Evolutionary conservation across 2,888 invertebrate genomes (phyloP).

Genomic region (Alloplasta piceator): DNA sequence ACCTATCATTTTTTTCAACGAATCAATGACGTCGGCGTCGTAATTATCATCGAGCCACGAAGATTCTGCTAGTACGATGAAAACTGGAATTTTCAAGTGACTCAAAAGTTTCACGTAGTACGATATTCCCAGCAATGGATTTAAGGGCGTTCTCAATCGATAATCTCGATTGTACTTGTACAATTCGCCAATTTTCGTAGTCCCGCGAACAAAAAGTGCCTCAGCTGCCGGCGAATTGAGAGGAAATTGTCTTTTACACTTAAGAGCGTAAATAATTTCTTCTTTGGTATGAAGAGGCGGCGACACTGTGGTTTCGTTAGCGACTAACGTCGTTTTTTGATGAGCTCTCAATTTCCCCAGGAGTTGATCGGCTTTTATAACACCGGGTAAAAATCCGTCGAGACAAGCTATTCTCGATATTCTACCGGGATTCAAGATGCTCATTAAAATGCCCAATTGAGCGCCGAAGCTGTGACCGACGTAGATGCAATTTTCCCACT

Average conservation of each 20-base stretch:
- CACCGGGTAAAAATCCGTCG: slow-evolving; percentile 80
- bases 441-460: slow-evolving; percentile 81
- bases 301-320: slow-evolving; percentile 69
- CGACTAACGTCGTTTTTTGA: slow-evolving; percentile 81
- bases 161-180: slow-evolving; percentile 86
- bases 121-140: slow-evolving; percentile 72
- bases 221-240: slow-evolving; percentile 84
- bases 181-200: slow-evolving; percentile 82
- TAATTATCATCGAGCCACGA: slow-evolving; percentile 34
- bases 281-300: slow-evolving; percentile 82
- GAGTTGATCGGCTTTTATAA: slow-evolving; percentile 71
- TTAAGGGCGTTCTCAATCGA: slow-evolving; percentile 82
- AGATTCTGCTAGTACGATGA: slow-evolving; percentile 63
- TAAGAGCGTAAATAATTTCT: slow-evolving; percentile 84
- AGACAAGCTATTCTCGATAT: slow-evolving; percentile 83
- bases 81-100: slow-evolving; percentile 62
- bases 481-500: slow-evolving; percentile 81
- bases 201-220: slow-evolving; percentile 83
- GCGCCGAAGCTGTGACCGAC: slow-evolving; percentile 85
- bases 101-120: slow-evolving; percentile 56
- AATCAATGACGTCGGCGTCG: background rate
- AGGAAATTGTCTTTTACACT: slow-evolving; percentile 79
- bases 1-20: slow-evolving; percentile 21
- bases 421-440: slow-evolving; percentile 82
- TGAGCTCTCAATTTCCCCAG: slow-evolving; percentile 76